These are phyloP conservation scores for Atlantisia rogersi DNA, from an alignment of 2,113 vertebrate species.

Conservation along the genomic window DNA sequence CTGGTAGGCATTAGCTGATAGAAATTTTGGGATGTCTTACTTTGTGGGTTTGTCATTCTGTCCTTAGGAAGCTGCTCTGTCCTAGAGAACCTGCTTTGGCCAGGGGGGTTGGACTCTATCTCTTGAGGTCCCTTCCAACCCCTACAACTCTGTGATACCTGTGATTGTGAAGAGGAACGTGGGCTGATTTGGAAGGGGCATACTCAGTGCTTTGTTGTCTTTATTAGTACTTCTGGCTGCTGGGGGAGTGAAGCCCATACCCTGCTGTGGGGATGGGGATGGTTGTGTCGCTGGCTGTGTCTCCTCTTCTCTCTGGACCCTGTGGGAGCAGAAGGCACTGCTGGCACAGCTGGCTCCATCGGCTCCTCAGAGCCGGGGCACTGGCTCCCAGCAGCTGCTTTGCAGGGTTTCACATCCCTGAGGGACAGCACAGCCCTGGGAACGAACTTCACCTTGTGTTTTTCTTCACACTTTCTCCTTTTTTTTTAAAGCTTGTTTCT, in stretches of 20 bases:
- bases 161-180: not conserved
- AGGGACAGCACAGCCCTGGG: not conserved
- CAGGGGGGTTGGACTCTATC: no score
- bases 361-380: fast-evolving
- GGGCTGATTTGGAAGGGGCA: not conserved
- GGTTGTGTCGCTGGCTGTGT: fast-evolving
- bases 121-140: no score
- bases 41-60: not conserved
- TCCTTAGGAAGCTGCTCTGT: no score
- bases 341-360: not conserved
- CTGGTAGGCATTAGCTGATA: not conserved
- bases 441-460: not conserved
- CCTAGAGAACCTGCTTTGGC: no score
- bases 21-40: not conserved
- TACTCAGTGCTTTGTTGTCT: not conserved
- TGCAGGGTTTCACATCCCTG: no score
- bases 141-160: no score
- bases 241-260: not conserved
- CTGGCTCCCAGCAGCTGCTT: not conserved
- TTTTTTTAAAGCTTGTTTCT: not conserved
- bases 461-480: not conserved
- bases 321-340: not conserved
- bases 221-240: not conserved
- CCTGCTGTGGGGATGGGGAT: not conserved
- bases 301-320: not conserved